A percentile compares a stretch with the other conserved stretches of the same genome.
These are phyloP conservation scores for Sinhomidia bicolor DNA, from an alignment of 2,888 invertebrate species.

Conservation along the genomic window DNA sequence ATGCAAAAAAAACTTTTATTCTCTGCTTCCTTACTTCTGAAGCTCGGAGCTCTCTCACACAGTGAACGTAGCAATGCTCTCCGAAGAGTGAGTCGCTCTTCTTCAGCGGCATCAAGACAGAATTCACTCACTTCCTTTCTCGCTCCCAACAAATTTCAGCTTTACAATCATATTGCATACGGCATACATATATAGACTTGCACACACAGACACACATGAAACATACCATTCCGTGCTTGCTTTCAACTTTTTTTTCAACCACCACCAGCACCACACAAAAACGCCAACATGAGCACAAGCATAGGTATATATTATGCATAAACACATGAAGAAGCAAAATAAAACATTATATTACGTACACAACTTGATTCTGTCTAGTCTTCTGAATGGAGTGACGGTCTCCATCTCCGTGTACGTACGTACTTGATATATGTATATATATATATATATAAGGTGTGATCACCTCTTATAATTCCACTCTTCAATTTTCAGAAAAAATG, in stretches of 20 bases:
- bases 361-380: conserved; percentile 10
- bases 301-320: no score
- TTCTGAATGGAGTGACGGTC: not conserved
- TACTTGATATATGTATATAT: no score
- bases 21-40: not conserved
- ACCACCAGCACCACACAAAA: no score
- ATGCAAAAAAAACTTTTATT: conserved; percentile 35
- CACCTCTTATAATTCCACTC: no score
- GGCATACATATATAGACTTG: no score
- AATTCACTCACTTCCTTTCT: conserved; percentile 69
- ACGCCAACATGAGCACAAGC: conserved; percentile 47
- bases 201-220: not conserved
- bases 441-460: no score
- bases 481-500: no score
- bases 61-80: conserved; percentile 62
- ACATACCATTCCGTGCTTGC: conserved; percentile 41
- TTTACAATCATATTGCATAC: no score
- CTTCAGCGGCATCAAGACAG: conserved; percentile 62
- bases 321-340: not conserved
- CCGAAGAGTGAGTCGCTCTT: conserved; percentile 68
- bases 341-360: not conserved
- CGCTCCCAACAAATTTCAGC: conserved; percentile 9
- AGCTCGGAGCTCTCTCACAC: conserved; percentile 39
- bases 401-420: no score
- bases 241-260: conserved; percentile 36